phyloP scores from a whole-genome alignment of 2,888 invertebrate genomes.

The Liodrosophila aerea region DNA sequence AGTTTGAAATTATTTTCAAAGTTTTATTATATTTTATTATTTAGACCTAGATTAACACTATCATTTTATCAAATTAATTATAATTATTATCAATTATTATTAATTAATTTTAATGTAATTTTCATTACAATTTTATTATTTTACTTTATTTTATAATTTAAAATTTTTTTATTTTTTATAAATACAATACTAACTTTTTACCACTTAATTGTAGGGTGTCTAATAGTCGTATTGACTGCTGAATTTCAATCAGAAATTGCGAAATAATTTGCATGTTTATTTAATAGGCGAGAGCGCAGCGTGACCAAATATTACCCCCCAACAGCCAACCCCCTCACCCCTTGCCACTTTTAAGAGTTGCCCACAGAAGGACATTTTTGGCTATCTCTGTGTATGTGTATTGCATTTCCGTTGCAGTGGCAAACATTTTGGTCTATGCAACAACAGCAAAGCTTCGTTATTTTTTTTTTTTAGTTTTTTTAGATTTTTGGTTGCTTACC shows the following conservation, averaged over 20 bases:
- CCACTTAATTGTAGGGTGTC: background rate
- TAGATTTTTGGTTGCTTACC: constrained; percentile 46
- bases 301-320: constrained; percentile 15
- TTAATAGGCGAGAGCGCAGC: constrained; percentile 65
- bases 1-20: no score
- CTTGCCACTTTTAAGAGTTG: constrained; percentile 1
- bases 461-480: constrained; percentile 39
- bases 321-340: constrained; percentile 9
- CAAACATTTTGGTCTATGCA: constrained; percentile 68
- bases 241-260: constrained; percentile 78
- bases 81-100: no score
- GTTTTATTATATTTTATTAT: no score
- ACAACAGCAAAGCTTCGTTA: constrained; percentile 51
- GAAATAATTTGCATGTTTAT: constrained; percentile 78
- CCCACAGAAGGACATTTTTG: constrained; percentile 49
- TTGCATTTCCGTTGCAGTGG: constrained; percentile 60
- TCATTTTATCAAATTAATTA: no score
- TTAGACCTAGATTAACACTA: no score
- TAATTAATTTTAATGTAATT: no score
- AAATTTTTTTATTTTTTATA: no score
- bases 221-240: constrained; percentile 36
- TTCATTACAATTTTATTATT: no score
- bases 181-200: no score
- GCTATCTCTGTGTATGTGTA: constrained; percentile 17
- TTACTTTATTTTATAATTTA: no score